These are phyloP conservation scores for Abrostola triplasia DNA, from an alignment of 2,888 invertebrate species.

Conservation along the genomic window DNA sequence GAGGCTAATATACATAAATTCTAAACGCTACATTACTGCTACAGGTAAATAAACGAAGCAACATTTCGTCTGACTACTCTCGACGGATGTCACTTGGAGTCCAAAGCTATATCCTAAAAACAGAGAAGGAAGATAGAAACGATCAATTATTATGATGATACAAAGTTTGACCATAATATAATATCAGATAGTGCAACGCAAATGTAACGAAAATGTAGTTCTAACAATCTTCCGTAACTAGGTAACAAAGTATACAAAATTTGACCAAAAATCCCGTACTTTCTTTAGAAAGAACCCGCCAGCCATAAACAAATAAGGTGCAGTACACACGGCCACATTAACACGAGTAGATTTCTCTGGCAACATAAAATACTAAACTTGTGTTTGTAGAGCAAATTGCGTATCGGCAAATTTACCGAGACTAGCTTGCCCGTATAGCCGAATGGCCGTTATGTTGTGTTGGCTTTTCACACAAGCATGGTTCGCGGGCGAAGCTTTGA, in stretches of 20 bases:
- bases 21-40: too few species aligned
- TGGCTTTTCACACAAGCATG: constrained; percentile 82
- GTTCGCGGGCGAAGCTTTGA: constrained; percentile 61
- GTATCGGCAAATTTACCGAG: constrained; percentile 80
- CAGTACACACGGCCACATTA: constrained; percentile 29
- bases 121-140: too few species aligned
- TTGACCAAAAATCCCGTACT: not conserved
- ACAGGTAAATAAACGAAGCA: too few species aligned
- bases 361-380: constrained; percentile 51
- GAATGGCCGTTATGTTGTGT: constrained; percentile 73
- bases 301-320: constrained; percentile 6
- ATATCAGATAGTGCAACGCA: too few species aligned
- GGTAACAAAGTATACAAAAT: not conserved
- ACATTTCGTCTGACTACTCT: too few species aligned
- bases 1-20: too few species aligned
- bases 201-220: too few species aligned
- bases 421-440: constrained; percentile 35
- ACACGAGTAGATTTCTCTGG: constrained; percentile 55
- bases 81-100: too few species aligned
- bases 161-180: too few species aligned
- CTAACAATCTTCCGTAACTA: too few species aligned
- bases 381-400: constrained; percentile 74
- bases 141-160: too few species aligned
- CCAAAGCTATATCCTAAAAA: too few species aligned
- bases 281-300: constrained; percentile 8